These are phyloP conservation scores for Tetragnatha versicolor DNA, from an alignment of 1,140 invertebrate species.

Conservation along the genomic window DNA sequence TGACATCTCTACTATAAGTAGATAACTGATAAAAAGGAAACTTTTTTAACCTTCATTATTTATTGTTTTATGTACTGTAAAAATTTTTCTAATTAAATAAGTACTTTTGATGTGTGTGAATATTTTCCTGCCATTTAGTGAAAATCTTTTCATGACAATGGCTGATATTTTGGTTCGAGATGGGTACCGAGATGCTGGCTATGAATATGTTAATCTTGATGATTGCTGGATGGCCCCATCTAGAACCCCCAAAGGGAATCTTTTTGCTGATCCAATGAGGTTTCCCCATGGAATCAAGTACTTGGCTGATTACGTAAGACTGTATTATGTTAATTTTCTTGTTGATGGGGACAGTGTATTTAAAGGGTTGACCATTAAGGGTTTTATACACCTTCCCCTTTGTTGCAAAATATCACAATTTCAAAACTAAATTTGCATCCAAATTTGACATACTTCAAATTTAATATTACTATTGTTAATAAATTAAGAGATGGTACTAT, in stretches of 20 bases:
- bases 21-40: background rate
- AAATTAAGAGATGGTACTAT: too few relatives aligned
- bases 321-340: too few relatives aligned
- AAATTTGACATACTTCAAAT: too few relatives aligned
- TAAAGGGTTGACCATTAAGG: too few relatives aligned
- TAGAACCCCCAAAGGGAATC: slow-evolving; percentile 75
- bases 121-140: slow-evolving; percentile 71
- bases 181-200: slow-evolving; percentile 87
- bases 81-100: background rate
- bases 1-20: background rate
- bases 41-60: background rate
- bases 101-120: background rate
- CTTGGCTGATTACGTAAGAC: slow-evolving; percentile 89
- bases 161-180: slow-evolving; percentile 86
- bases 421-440: too few relatives aligned
- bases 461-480: too few relatives aligned
- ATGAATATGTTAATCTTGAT: slow-evolving; percentile 93
- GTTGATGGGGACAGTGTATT: too few relatives aligned
- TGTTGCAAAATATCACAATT: too few relatives aligned
- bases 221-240: slow-evolving; percentile 93
- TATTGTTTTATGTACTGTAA: background rate
- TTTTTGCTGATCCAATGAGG: slow-evolving; percentile 82
- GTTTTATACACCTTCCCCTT: too few relatives aligned
- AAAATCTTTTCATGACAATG: slow-evolving; percentile 90
- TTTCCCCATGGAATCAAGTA: slow-evolving; percentile 93